Conservation (phyloP, 2,113 vertebrate species). For the Trematomus loennbergii region DNA sequence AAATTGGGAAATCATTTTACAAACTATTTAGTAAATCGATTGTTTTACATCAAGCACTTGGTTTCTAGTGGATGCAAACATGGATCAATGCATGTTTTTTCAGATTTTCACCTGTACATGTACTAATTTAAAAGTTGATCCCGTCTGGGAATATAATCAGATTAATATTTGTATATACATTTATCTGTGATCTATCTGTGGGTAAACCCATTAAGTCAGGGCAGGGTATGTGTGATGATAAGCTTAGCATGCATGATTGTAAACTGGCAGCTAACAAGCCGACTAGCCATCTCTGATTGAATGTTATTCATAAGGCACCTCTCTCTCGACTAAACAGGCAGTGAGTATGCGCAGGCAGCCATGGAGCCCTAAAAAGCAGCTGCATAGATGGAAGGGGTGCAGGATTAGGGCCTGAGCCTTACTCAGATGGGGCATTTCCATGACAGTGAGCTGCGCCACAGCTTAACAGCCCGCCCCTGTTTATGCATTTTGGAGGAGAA, state of each 20-base stretch:
- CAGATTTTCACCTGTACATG: constrained; percentile 14
- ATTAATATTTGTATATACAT: constrained; percentile 37
- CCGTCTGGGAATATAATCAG: constrained; percentile 3
- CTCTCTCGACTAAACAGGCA: constrained; percentile 62
- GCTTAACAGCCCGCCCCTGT: constrained; percentile 83
- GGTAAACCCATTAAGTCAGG: constrained; percentile 49
- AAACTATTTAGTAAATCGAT: neutral
- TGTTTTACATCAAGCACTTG: constrained; percentile 1
- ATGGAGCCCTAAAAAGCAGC: constrained; percentile 79
- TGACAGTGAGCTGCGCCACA: constrained; percentile 80
- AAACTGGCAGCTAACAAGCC: constrained; percentile 57
- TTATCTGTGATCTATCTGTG: constrained; percentile 47
- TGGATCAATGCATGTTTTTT: neutral
- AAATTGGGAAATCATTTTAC: neutral
- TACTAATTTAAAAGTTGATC: constrained; percentile 14
- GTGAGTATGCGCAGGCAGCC: constrained; percentile 59
- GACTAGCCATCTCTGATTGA: constrained; percentile 63
- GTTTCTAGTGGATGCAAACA: neutral
- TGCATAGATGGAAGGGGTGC: constrained; percentile 76
- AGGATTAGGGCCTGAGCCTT: constrained; percentile 78
- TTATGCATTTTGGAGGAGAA: constrained; percentile 84
- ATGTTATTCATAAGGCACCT: constrained; percentile 68
- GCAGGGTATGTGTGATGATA: constrained; percentile 40
- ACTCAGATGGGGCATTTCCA: constrained; percentile 85
- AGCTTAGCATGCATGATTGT: constrained; percentile 60